These are phyloP conservation scores for Nettapus auritus DNA, from an alignment of 2,113 vertebrate genomes.

Conservation along the genomic window DNA sequence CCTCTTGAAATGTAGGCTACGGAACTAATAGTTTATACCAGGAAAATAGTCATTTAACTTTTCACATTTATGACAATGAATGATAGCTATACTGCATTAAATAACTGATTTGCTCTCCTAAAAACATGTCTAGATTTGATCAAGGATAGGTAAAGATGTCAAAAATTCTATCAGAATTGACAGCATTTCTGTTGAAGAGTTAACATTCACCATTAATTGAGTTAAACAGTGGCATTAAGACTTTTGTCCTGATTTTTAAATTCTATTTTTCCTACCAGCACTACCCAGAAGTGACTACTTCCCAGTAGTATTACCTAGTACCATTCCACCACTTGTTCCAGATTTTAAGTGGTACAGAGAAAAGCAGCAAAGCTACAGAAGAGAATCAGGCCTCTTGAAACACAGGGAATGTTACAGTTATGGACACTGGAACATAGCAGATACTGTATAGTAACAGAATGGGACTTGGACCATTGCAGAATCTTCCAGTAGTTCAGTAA, in stretches of 20 bases:
- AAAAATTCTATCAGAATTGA: constrained; percentile 25
- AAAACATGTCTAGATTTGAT: background rate
- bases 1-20: background rate
- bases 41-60: constrained; percentile 44
- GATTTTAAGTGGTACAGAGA: background rate
- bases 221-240: background rate
- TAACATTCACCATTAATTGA: background rate
- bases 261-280: background rate
- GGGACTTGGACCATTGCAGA: constrained; percentile 69
- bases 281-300: background rate
- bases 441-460: constrained; percentile 77
- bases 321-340: background rate
- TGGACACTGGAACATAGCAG: constrained; percentile 70
- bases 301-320: too few species aligned
- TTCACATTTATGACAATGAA: constrained; percentile 30
- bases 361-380: background rate
- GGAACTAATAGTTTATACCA: constrained; percentile 2
- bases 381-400: background rate
- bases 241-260: background rate
- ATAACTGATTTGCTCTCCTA: background rate
- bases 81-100: background rate
- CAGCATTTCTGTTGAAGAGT: constrained; percentile 1
- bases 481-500: constrained; percentile 67
- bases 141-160: background rate
- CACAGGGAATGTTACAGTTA: background rate